Percentiles rank a stretch among this genome's conserved stretches.
phyloP scores from a whole-genome alignment of 2,797 vertebrate species.

The Crocidura indochinensis region DNA sequence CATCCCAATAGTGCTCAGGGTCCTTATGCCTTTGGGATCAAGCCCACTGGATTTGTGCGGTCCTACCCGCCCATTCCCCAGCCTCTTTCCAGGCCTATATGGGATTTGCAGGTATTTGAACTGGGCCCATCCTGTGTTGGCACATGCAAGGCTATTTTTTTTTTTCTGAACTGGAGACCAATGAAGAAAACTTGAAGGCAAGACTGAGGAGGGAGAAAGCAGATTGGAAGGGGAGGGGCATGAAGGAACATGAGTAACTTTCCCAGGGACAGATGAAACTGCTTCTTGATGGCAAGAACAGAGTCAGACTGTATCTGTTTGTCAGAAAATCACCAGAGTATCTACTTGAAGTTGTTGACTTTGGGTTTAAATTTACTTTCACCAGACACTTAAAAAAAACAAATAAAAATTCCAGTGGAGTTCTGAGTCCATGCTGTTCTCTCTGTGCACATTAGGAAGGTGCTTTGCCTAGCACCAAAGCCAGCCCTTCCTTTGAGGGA shows the following conservation, averaged over 20 bases:
- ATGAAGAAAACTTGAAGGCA: background rate
- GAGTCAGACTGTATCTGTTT: background rate
- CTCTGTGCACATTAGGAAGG: background rate
- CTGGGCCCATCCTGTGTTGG: too few relatives aligned
- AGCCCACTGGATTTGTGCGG: too few relatives aligned
- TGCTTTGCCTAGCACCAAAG: too few relatives aligned
- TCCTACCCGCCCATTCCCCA: too few relatives aligned
- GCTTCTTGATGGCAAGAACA: background rate
- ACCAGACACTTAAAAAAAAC: background rate
- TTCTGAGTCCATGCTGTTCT: too few relatives aligned
- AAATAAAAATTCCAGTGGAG: background rate
- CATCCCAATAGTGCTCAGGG: too few relatives aligned
- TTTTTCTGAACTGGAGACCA: background rate
- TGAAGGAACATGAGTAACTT: rapidly evolving
- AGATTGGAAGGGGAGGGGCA: rapidly evolving
- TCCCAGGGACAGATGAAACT: background rate
- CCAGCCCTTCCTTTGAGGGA: background rate
- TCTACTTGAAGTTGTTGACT: background rate
- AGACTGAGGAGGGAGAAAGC: background rate
- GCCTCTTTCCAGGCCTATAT: too few relatives aligned
- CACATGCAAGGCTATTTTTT: too few relatives aligned
- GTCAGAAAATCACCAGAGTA: background rate
- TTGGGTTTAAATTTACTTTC: background rate
- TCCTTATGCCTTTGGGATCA: too few relatives aligned
- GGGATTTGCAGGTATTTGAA: too few relatives aligned